Conservation (phyloP, 2,888 invertebrate species). For the Caenorhabditis sinica region DNA sequence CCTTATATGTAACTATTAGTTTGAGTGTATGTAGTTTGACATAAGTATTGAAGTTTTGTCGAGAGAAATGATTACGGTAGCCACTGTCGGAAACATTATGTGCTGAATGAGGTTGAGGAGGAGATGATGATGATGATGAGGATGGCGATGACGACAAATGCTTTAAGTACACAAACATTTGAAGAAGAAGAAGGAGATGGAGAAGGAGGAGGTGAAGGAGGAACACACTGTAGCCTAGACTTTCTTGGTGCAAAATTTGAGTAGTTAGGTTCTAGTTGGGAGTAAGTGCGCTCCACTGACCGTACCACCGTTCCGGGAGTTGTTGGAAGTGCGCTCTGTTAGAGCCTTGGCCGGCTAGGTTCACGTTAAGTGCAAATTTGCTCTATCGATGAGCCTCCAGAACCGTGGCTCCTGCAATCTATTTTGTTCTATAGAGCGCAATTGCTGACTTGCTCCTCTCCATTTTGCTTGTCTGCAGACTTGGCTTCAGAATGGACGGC, state of each 20-base stretch:
- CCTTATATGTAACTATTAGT: conserved; percentile 6
- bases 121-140: neutral
- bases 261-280: neutral
- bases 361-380: too few species aligned
- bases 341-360: too few species aligned
- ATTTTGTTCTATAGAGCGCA: too few species aligned
- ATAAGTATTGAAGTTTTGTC: neutral
- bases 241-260: conserved; percentile 13
- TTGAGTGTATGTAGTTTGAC: conserved; percentile 13
- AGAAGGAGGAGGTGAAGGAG: neutral
- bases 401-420: too few species aligned
- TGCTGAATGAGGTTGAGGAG: neutral
- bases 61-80: neutral
- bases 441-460: too few species aligned
- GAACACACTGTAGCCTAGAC: conserved; percentile 13
- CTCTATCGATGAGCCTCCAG: too few species aligned
- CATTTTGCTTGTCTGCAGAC: too few species aligned
- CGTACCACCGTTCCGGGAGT: too few species aligned
- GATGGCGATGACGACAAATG: conserved; percentile 21
- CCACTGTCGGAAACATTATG: conserved; percentile 11
- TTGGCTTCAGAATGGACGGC: too few species aligned
- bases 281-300: neutral
- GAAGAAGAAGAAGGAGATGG: neutral
- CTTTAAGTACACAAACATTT: conserved; percentile 25
- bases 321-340: neutral